phyloP scores from a whole-genome alignment of 2,113 vertebrate genomes.

The Periophthalmus modestus region DNA sequence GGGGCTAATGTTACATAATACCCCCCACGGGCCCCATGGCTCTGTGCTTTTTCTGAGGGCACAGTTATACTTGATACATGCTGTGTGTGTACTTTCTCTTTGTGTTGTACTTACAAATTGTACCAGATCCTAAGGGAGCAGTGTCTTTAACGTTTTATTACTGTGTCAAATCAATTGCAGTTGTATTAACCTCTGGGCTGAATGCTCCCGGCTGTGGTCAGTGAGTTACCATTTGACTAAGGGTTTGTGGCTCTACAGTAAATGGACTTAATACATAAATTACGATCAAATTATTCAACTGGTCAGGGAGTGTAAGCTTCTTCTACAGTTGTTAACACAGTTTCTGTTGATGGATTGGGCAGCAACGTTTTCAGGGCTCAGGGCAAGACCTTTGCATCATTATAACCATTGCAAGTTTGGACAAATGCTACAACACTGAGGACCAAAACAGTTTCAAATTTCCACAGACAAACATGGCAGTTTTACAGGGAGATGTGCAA shows the following conservation, averaged over 20 bases:
- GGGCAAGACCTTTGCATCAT: background rate
- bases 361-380: background rate
- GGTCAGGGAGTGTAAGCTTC: background rate
- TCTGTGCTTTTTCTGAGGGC: slow-evolving; percentile 16
- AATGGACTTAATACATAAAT: background rate
- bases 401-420: background rate
- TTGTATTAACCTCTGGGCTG: slow-evolving; percentile 60
- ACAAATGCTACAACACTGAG: background rate
- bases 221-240: slow-evolving; percentile 41
- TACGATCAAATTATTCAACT: background rate
- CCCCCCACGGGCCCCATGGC: slow-evolving; percentile 39
- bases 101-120: slow-evolving; percentile 5
- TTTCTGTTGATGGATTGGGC: background rate
- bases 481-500: too few species aligned
- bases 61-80: slow-evolving; percentile 19
- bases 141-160: slow-evolving; percentile 52
- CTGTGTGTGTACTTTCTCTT: slow-evolving; percentile 10
- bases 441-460: too few species aligned
- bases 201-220: slow-evolving; percentile 56
- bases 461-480: too few species aligned
- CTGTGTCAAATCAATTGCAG: slow-evolving; percentile 63
- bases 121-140: slow-evolving; percentile 37
- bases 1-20: slow-evolving; percentile 67
- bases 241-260: slow-evolving; percentile 31
- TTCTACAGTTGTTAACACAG: background rate